Evolutionary conservation across 1,140 invertebrate species (phyloP).

Genomic region (Neelides sp.): DNA sequence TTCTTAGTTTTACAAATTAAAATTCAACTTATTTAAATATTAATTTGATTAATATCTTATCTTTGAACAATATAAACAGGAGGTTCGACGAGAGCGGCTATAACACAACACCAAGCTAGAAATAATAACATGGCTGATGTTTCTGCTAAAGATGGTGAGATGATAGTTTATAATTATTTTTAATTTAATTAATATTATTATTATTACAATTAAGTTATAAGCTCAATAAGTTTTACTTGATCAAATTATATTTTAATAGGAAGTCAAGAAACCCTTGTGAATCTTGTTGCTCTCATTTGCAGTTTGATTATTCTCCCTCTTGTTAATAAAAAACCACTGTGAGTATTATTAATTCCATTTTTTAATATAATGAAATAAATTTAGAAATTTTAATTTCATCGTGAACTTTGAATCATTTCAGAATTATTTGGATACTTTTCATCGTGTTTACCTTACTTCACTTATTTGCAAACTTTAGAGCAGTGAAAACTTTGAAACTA

Average conservation of each 20-base stretch:
- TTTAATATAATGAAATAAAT: neutral
- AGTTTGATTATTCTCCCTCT: slow-evolving; percentile 61
- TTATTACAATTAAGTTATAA: too few relatives aligned
- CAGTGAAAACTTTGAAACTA: slow-evolving; percentile 60
- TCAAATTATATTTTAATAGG: too few relatives aligned
- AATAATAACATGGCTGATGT: slow-evolving; percentile 78
- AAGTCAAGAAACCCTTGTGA: slow-evolving; percentile 90
- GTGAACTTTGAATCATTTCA: slow-evolving; percentile 35
- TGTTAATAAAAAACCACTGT: slow-evolving; percentile 41
- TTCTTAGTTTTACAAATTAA: too few relatives aligned
- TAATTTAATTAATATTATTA: too few relatives aligned
- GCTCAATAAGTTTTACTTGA: too few relatives aligned
- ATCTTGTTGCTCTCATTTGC: slow-evolving; percentile 65
- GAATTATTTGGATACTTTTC: slow-evolving; percentile 54
- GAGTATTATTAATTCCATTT: neutral
- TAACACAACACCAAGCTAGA: slow-evolving; percentile 73
- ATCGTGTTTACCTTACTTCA: slow-evolving; percentile 63
- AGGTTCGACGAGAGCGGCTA: slow-evolving; percentile 75
- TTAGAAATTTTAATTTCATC: neutral
- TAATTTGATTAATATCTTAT: too few relatives aligned
- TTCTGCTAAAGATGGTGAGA: slow-evolving; percentile 89
- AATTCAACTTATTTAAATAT: too few relatives aligned
- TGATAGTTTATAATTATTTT: too few relatives aligned
- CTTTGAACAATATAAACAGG: neutral
- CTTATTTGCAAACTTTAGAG: slow-evolving; percentile 71